Percentiles rank a stretch among this genome's conserved stretches.
These are phyloP conservation scores for Macrocentrus cingulum DNA, from an alignment of 1,140 invertebrate genomes.

Conservation along the genomic window DNA sequence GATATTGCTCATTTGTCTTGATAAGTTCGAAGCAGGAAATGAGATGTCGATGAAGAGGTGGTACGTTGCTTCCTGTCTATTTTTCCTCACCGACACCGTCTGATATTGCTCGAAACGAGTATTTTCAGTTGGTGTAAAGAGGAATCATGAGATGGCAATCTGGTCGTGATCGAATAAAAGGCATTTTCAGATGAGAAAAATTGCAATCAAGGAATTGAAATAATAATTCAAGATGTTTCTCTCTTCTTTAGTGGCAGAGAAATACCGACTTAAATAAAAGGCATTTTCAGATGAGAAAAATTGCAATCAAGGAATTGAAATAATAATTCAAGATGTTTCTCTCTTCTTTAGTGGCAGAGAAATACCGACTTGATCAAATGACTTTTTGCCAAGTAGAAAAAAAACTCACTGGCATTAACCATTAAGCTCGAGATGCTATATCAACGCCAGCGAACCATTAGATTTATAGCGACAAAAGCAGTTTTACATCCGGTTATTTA, in stretches of 20 bases:
- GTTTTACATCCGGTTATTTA: not conserved
- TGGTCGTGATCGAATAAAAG: slow-evolving; percentile 18
- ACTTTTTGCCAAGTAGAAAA: slow-evolving; percentile 18
- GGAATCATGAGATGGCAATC: slow-evolving; percentile 30
- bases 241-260: too few relatives aligned
- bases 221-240: too few relatives aligned
- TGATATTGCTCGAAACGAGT: slow-evolving; percentile 26
- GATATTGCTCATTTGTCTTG: too few relatives aligned
- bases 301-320: not conserved
- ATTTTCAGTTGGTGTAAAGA: slow-evolving; percentile 29
- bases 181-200: too few relatives aligned
- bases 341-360: not conserved
- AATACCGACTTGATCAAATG: not conserved
- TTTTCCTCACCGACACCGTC: slow-evolving; percentile 1
- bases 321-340: not conserved
- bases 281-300: slow-evolving; percentile 9
- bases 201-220: too few relatives aligned
- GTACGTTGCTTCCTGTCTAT: slow-evolving; percentile 8
- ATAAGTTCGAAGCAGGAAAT: slow-evolving; percentile 32
- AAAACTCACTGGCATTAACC: too few relatives aligned
- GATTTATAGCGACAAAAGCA: not conserved
- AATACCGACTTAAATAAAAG: too few relatives aligned
- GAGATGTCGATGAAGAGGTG: slow-evolving; percentile 29
- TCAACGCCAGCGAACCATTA: too few relatives aligned
- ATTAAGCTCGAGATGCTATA: not conserved